Conservation (phyloP, 2,113 vertebrate species). For the Ornithorhynchus anatinus region DNA sequence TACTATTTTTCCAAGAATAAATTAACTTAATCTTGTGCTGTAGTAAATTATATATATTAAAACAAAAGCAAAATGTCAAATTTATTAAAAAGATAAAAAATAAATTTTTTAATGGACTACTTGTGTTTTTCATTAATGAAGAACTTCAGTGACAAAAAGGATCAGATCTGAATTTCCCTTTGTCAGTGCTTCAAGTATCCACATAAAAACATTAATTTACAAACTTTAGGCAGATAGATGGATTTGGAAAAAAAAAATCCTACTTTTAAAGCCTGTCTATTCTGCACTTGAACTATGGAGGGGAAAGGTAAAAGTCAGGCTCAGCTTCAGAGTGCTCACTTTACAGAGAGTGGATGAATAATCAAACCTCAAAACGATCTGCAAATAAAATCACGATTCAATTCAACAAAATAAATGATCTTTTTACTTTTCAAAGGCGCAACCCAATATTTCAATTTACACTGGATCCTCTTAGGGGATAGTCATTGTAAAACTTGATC, state of each 20-base stretch:
- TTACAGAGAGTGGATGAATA: not conserved
- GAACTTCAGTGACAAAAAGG: not conserved
- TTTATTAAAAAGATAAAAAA: slow-evolving; percentile 32
- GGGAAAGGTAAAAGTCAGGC: not conserved
- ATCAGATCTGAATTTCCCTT: slow-evolving; percentile 4
- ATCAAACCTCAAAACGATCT: not conserved
- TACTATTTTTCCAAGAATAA: too few species aligned
- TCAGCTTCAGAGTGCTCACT: slow-evolving; percentile 8
- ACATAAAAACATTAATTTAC: not conserved
- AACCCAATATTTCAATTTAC: too few species aligned
- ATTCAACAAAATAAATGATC: too few species aligned
- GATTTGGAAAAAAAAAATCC: slow-evolving; percentile 13
- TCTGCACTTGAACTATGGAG: too few species aligned
- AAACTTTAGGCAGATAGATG: not conserved
- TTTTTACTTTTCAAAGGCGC: too few species aligned
- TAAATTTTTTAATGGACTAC: too few species aligned
- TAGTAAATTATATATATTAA: slow-evolving; percentile 10
- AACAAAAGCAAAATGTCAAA: slow-evolving; percentile 16
- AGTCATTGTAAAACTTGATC: too few species aligned
- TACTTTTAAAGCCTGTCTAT: too few species aligned
- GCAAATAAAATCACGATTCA: too few species aligned
- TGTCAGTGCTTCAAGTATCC: slow-evolving; percentile 21
- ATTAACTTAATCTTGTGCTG: too few species aligned
- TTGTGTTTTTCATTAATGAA: slow-evolving; percentile 14
- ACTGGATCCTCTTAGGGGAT: too few species aligned